Evolutionary conservation across 2,888 invertebrate species (phyloP), one percentile per base, ranked within the genome.

Genomic region (Serrognathus titanus): DNA sequence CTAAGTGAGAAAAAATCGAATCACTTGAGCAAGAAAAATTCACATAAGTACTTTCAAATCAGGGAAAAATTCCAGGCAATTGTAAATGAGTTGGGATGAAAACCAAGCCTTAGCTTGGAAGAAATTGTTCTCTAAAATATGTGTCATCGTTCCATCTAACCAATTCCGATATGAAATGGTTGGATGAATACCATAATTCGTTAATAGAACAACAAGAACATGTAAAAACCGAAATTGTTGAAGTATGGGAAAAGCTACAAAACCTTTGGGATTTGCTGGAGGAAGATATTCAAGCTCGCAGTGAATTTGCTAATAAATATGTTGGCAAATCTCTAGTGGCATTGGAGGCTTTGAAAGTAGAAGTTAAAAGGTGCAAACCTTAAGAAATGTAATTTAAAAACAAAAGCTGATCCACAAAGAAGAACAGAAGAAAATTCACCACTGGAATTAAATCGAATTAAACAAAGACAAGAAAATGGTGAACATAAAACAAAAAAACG

Each of bases 181-280:
- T 90, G 1, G 79, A 80, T 1, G 79, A 83, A 53, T 79, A 88
- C 59, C 80, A 80, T 10, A 81, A 83, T 48, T 78, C 81, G 4
- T 75, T 88, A 50, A 80, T 81, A 41, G 77, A 80, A 16, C 82
- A 84, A 68, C 80, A 82, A 36, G 78, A 84, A 40, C 81, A 84
- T 48, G 81, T 85, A 5, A 83, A 83, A 38, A 72, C 78, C 12
- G 73, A 84, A 72, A 84, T 87, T 2, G 71, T 82, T 38, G 81
- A 82, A 45, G 80, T 91, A 62, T 83, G 85, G 45, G 83, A 83
- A 48, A 82, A 82, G 51, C 75, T 93, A 0, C 71, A 81, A 0
- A 79, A 80, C 24, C 76, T 93, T 0, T 94, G 93, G 92, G 85
- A 87, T 13, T 84, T 88, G 56, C 77, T 94, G 11, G 86, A 89